phyloP scores from a whole-genome alignment of 2,888 invertebrate genomes.

The Polyploca ridens region DNA sequence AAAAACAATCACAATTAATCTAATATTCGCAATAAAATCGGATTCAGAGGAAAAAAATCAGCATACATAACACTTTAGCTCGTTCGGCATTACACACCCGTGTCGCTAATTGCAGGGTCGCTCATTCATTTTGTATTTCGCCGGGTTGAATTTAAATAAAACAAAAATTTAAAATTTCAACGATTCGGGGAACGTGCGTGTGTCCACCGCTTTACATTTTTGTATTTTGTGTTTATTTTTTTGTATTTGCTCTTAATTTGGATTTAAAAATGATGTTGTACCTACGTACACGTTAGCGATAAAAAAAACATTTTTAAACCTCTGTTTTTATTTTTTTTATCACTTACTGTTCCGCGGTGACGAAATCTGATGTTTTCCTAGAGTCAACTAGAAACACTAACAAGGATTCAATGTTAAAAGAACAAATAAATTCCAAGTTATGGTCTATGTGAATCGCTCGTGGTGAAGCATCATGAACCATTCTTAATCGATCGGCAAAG shows the following conservation, averaged over 20 bases:
- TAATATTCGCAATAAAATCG: constrained; percentile 3
- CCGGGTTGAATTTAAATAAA: constrained; percentile 44
- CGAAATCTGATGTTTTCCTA: too few relatives aligned
- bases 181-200: constrained; percentile 5
- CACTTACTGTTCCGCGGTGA: too few relatives aligned
- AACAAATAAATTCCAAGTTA: too few relatives aligned
- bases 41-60: constrained; percentile 14
- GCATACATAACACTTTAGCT: constrained; percentile 20
- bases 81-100: constrained; percentile 22
- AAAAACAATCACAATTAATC: neutral
- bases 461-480: too few relatives aligned
- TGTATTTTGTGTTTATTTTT: neutral
- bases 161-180: constrained; percentile 22
- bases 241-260: constrained; percentile 1
- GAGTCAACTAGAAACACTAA: too few relatives aligned
- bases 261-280: neutral
- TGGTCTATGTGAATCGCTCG: too few relatives aligned
- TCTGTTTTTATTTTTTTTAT: neutral
- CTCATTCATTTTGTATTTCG: constrained; percentile 46
- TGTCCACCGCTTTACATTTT: neutral
- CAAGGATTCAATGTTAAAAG: too few relatives aligned
- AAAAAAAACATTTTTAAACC: too few relatives aligned
- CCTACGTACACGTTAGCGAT: too few relatives aligned
- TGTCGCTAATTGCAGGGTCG: constrained; percentile 49
- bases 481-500: too few relatives aligned